Base-by-base conservation (phyloP, 2,113 vertebrate genomes). In the Pedionomus torquatus region DNA sequence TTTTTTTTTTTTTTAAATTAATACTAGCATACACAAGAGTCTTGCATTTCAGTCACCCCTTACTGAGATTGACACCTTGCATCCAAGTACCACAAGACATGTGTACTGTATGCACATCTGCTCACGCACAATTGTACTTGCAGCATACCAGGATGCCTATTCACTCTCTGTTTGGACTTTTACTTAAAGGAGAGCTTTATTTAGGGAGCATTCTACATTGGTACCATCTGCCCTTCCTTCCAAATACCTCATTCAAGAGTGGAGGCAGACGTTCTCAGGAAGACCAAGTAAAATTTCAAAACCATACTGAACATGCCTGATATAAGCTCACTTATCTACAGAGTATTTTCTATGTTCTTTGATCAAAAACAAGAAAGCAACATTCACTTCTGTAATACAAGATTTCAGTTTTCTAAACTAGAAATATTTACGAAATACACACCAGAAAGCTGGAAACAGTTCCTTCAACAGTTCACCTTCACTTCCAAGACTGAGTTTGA, bases 61-160 rank as follows among this genome's bases (percentile, higher is more conserved):
- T 14, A 3, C 18, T 68, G 49, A 78, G 31, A 6, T 4, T 11
- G 31, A 24, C 18, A 24, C 16, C 18, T 44, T 10, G 23, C 8
- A 25, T 21, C 39, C 31, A 23, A 46, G 65, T 8, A 20, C 6
- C 24, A 71, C 0, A 3, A 39, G 55, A 30, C 9, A 55, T 7
- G 17, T 7, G 31, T 20, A n/a, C 25, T 3, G 55, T 4, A 6
- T 5, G 26, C 58, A 37, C 23, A n/a, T 5, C 24, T 18, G 44
- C 37, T 52, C 31, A 25, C 1, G 0, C 24, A 46, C 69, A 6
- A 8, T 5, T 37, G 21, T 5, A 57, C 9, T 1, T 31, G 11
- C n/a, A 1, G 43, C n/a, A 49, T 21, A 18, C 49, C 14, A 48
- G 39, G 25, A 41, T 18, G 21, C 0, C 1, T 20, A 31, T 44